Base-by-base conservation (phyloP, 2,113 vertebrate species). In the Bubo scandiacus region DNA sequence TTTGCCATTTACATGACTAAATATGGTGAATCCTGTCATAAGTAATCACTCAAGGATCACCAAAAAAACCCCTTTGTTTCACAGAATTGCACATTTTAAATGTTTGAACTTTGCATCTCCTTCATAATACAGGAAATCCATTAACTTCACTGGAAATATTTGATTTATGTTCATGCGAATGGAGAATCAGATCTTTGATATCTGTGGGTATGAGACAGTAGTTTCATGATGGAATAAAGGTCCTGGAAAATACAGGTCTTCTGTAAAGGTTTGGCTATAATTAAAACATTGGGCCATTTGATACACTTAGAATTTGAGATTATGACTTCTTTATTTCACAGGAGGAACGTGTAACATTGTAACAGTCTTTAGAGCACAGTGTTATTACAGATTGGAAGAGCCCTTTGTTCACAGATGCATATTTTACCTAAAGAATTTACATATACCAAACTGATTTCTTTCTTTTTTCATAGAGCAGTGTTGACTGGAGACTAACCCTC, bases 1-100 rank as follows among this genome's bases (percentile, higher is more conserved):
- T 89, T 96, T 90, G 23, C 63, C 84, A 73, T 93, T 96, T 97
- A 62, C 58, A 51, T 29, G 81, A 88, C 47, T 91, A 95, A 96
- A 95, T 88, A 73, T 15, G 38, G 70, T 79, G 45, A 95, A 73
- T 90, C 18, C 54, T 86, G 91, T 94, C 89, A 81, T 59, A 77
- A 85, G 19, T 72, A 85, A 85, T 94, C 20, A 77, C 32, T 73
- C 42, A 73, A 61, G 62, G 63, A 92, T 88, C 54, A 90, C 70
- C 7, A 16, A 36, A 67, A 62, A 72, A 52, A 0, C 0, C 5
- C 15, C 22, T 75, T 82, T 87, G 34, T 77, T 92, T 88, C 70
- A 83, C 12, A 83, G 55, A 91, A 63, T 30, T 83, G 34, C 40
- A 72, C 27, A 77, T 95, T 80, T 70, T 47, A 82, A 77, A 25